Conservation (phyloP, 1,140 invertebrate species). For the Drosophila repleta region DNA sequence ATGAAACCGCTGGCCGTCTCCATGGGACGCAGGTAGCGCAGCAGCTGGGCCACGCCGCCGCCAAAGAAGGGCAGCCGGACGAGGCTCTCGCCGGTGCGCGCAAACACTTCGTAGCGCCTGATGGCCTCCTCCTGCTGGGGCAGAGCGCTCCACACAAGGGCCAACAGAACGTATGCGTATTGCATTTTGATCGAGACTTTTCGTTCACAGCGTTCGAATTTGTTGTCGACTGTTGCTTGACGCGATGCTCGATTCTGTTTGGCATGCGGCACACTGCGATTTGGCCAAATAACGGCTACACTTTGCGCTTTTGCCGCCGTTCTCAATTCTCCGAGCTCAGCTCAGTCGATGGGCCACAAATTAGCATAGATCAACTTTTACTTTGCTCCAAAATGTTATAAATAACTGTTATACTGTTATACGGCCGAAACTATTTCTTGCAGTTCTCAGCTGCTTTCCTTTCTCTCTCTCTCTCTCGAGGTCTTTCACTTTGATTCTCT, state of each 20-base stretch:
- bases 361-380: slow-evolving; percentile 73
- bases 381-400: slow-evolving; percentile 53
- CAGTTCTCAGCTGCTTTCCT: background rate
- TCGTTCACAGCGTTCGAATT: background rate
- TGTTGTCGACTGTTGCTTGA: slow-evolving; percentile 23
- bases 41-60: slow-evolving; percentile 66
- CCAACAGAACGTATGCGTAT: slow-evolving; percentile 33
- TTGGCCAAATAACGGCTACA: slow-evolving; percentile 39
- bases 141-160: background rate
- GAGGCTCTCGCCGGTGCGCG: slow-evolving; percentile 42
- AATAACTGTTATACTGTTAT: slow-evolving; percentile 35
- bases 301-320: slow-evolving; percentile 17
- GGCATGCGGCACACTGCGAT: slow-evolving; percentile 17
- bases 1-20: slow-evolving; percentile 23
- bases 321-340: slow-evolving; percentile 38
- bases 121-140: background rate
- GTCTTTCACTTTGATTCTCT: background rate
- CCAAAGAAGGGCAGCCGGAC: slow-evolving; percentile 63
- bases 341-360: slow-evolving; percentile 22
- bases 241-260: slow-evolving; percentile 38
- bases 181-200: slow-evolving; percentile 5
- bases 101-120: background rate
- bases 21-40: slow-evolving; percentile 67
- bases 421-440: slow-evolving; percentile 6
- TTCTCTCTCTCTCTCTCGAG: background rate